phyloP scores from a whole-genome alignment of 2,888 invertebrate species.

The Ditylenchus weischeri region DNA sequence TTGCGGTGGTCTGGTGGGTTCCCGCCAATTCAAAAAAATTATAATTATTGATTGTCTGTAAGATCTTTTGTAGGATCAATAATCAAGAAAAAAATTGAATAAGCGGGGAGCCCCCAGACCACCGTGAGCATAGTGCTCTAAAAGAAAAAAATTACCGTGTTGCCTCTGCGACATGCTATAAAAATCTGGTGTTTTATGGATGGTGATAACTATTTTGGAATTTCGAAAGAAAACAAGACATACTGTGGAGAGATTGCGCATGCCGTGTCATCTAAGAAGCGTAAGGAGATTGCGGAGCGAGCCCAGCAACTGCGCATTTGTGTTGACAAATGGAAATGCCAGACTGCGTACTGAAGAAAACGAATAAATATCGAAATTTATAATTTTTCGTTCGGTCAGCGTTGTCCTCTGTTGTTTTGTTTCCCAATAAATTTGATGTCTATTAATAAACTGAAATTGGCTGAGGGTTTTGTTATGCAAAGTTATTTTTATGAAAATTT shows the following conservation, averaged over 20 bases:
- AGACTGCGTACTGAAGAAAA: slow-evolving; percentile 96
- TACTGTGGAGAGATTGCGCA: slow-evolving; percentile 97
- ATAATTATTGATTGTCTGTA: no score
- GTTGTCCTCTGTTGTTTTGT: slow-evolving; percentile 40
- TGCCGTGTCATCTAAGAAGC: slow-evolving; percentile 92
- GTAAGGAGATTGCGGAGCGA: slow-evolving; percentile 90
- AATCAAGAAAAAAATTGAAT: no score
- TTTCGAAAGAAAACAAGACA: slow-evolving; percentile 94
- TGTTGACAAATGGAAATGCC: slow-evolving; percentile 88
- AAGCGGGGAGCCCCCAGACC: no score
- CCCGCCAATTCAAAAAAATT: no score
- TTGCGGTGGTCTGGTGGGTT: no score
- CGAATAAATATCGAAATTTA: slow-evolving; percentile 69
- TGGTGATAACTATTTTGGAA: slow-evolving; percentile 62
- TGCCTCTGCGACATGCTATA: no score
- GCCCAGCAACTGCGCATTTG: slow-evolving; percentile 71
- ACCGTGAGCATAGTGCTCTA: no score
- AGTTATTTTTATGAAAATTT: background rate
- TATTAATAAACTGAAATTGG: background rate
- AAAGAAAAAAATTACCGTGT: no score
- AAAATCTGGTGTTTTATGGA: no score
- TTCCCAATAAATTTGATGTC: slow-evolving; percentile 30
- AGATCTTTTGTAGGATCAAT: no score
- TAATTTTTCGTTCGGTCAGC: background rate
- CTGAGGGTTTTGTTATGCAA: background rate